phyloP scores from a whole-genome alignment of 2,888 invertebrate genomes.

The Balanococcus diminutus region DNA sequence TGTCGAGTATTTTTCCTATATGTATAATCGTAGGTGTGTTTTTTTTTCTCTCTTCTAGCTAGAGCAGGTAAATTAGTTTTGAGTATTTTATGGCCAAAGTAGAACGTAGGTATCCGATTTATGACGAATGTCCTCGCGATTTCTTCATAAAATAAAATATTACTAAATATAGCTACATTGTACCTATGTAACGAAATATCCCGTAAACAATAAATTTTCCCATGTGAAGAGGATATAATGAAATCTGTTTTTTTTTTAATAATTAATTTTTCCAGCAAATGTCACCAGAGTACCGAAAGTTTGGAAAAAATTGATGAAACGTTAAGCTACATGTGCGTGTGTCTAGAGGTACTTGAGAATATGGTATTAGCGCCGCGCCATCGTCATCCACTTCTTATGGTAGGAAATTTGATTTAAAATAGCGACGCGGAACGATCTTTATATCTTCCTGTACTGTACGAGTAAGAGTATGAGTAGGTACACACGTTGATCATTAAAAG shows the following conservation, averaged over 20 bases:
- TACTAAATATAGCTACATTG: not conserved
- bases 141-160: slow-evolving; percentile 7
- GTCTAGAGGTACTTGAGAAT: not conserved
- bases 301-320: slow-evolving; percentile 2
- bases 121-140: not conserved
- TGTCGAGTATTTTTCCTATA: not conserved
- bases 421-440: slow-evolving; percentile 22
- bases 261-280: not conserved
- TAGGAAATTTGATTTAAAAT: slow-evolving; percentile 11
- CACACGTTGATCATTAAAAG: not conserved
- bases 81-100: not conserved
- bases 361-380: no score
- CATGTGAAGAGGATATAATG: not conserved
- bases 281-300: not conserved
- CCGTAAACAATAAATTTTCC: not conserved
- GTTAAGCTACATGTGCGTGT: not conserved
- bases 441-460: not conserved
- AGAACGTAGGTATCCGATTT: not conserved
- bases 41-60: not conserved
- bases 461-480: no score
- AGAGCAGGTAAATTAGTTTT: not conserved
- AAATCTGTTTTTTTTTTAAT: no score
- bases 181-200: not conserved
- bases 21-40: not conserved
- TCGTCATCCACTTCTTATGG: not conserved